Conservation (phyloP, 2,888 invertebrate species). For the Hymenopus coronatus region DNA sequence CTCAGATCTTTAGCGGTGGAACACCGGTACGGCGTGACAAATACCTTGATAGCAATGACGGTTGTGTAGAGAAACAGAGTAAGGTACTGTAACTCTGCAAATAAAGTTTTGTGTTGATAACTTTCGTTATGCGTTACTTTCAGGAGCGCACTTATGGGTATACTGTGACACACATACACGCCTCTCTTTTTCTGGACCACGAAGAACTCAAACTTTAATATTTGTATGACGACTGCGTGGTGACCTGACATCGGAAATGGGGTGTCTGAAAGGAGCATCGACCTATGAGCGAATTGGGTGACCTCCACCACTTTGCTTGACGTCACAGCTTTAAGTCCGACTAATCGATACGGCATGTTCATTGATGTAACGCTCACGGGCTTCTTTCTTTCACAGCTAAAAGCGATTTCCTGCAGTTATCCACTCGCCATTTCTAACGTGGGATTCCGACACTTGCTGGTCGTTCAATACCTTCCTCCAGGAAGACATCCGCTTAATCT, state of each 20-base stretch:
- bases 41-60: too few species aligned
- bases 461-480: background rate
- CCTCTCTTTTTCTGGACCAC: too few species aligned
- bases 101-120: too few species aligned
- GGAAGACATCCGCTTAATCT: background rate
- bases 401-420: background rate
- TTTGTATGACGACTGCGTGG: too few species aligned
- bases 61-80: too few species aligned
- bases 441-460: background rate
- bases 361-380: background rate
- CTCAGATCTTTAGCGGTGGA: too few species aligned
- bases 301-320: background rate
- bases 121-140: too few species aligned
- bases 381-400: background rate
- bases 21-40: too few species aligned
- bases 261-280: background rate
- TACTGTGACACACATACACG: too few species aligned
- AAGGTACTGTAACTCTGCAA: too few species aligned
- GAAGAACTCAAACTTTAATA: too few species aligned
- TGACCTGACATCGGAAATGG: background rate
- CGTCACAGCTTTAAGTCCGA: background rate
- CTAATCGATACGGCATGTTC: background rate
- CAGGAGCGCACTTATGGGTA: too few species aligned
- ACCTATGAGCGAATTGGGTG: background rate
- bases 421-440: background rate